phyloP scores from a whole-genome alignment of 2,797 vertebrate species.

The Acanthurus leucopareius region DNA sequence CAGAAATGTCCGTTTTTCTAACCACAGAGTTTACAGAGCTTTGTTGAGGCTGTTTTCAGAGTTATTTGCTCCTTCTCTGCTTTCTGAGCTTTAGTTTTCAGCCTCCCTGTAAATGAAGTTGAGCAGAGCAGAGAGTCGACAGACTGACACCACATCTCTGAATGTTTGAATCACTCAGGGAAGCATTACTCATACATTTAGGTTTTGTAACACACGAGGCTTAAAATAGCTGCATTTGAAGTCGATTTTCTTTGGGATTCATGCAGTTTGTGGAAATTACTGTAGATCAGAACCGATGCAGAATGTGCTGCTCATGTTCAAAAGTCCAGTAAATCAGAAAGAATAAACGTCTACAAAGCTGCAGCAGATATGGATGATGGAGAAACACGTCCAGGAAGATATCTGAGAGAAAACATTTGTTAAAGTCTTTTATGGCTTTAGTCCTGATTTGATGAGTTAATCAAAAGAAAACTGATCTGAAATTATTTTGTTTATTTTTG shows the following conservation, averaged over 20 bases:
- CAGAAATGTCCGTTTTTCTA: no score
- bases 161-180: slow-evolving; percentile 53
- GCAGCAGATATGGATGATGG: no score
- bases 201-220: slow-evolving; percentile 58
- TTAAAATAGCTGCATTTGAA: slow-evolving; percentile 61
- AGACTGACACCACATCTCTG: slow-evolving; percentile 30
- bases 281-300: slow-evolving; percentile 1
- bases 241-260: slow-evolving; percentile 13
- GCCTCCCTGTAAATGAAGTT: slow-evolving; percentile 10
- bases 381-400: no score
- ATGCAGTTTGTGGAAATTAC: slow-evolving; percentile 34
- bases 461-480: no score
- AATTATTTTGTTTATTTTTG: no score
- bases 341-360: no score
- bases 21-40: no score
- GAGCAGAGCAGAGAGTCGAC: slow-evolving; percentile 31
- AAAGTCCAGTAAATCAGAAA: no score
- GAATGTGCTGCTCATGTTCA: not conserved
- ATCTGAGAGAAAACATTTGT: no score
- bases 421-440: no score
- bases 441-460: no score
- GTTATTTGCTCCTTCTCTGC: slow-evolving; percentile 20
- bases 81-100: slow-evolving; percentile 9
- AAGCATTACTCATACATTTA: slow-evolving; percentile 60
- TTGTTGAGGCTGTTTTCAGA: no score